Percentiles rank a stretch among this genome's conserved stretches.
Conservation (phyloP, 2,113 vertebrate species). For the Trinectes maculatus region DNA sequence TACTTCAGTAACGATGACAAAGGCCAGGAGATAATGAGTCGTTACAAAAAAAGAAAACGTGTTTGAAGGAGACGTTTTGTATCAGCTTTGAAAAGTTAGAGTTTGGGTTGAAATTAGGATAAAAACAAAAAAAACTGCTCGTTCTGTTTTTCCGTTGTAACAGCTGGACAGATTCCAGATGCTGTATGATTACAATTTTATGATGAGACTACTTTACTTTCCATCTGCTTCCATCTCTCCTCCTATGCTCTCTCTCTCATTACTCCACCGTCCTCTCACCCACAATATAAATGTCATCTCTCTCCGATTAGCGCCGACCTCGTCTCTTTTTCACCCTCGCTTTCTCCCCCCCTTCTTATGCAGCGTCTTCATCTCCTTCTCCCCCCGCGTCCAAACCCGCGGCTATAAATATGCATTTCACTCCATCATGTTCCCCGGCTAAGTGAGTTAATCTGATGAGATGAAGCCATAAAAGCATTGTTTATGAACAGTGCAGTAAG, state of each 20-base stretch:
- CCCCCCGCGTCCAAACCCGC: not conserved
- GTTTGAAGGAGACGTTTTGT: no score
- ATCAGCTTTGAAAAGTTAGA: no score
- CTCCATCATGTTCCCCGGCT: constrained; percentile 57
- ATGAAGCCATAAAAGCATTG: constrained; percentile 73
- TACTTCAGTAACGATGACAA: no score
- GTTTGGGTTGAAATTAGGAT: no score
- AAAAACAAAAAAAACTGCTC: no score
- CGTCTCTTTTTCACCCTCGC: not conserved
- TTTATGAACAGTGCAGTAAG: constrained; percentile 77
- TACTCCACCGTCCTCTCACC: not conserved
- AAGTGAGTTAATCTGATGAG: constrained; percentile 69
- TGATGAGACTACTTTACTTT: not conserved
- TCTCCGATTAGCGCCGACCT: not conserved
- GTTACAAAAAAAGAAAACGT: no score
- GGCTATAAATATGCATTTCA: constrained; percentile 45
- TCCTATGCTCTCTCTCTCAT: not conserved
- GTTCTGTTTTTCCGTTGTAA: no score
- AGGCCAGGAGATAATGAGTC: no score
- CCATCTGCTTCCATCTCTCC: not conserved
- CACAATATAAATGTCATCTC: constrained; percentile 7
- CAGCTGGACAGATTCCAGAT: not conserved
- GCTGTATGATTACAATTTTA: not conserved
- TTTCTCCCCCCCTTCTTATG: not conserved
- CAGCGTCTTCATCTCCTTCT: constrained; percentile 4